phyloP scores from a whole-genome alignment of 2,113 vertebrate genomes.

The Phycodurus eques region DNA sequence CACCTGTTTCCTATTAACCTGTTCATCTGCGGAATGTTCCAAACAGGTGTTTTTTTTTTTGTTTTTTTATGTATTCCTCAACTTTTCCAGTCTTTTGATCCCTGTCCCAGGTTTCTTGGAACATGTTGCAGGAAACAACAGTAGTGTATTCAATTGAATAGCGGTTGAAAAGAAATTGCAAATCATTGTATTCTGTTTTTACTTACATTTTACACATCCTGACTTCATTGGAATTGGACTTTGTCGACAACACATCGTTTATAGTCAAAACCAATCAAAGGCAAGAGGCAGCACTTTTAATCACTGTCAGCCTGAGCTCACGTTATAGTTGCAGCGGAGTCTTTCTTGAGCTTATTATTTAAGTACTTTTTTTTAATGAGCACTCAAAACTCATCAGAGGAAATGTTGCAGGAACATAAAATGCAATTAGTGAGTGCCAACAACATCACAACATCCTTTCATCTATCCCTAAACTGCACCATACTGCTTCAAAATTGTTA shows the following conservation, averaged over 20 bases:
- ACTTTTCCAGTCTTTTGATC: no score
- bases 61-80: no score
- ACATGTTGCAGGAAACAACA: no score
- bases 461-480: neutral
- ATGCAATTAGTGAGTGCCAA: slow-evolving; percentile 5
- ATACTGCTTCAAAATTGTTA: neutral
- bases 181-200: no score
- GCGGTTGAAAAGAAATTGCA: no score
- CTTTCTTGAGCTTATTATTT: neutral
- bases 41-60: no score
- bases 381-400: slow-evolving; percentile 3
- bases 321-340: neutral
- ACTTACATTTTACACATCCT: no score
- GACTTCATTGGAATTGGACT: no score
- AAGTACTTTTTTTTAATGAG: neutral
- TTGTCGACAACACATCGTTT: neutral
- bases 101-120: no score
- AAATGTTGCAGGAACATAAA: slow-evolving; percentile 5
- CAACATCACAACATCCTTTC: slow-evolving; percentile 7
- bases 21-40: no score
- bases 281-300: neutral
- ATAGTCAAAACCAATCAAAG: neutral
- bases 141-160: no score
- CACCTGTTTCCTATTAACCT: no score
- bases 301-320: neutral